A percentile compares a stretch with the other conserved stretches of the same genome.
Conservation (phyloP, 2,113 vertebrate species). For the Ophthalmolycus amberensis region DNA sequence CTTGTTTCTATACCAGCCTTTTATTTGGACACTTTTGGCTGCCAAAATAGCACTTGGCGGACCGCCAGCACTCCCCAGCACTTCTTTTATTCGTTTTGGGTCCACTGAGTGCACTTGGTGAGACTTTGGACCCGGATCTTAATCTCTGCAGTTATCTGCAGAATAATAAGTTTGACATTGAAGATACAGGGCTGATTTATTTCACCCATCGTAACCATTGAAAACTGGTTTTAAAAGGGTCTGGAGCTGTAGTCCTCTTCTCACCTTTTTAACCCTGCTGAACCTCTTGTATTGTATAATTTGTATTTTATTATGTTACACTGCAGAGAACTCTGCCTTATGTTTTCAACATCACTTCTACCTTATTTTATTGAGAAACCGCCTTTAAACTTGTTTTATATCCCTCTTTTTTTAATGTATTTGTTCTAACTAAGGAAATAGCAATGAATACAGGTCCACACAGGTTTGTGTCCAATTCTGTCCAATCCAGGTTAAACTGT, state of each 20-base stretch:
- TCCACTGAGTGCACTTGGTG: background rate
- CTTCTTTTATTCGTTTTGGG: constrained; percentile 39
- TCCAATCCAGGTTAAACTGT: background rate
- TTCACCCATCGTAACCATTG: background rate
- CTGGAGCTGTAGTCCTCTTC: background rate
- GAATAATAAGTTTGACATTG: constrained; percentile 6
- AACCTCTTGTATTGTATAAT: background rate
- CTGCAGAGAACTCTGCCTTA: background rate
- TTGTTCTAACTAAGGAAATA: background rate
- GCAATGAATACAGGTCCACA: background rate
- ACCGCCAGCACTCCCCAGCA: constrained; percentile 4
- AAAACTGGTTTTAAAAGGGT: background rate
- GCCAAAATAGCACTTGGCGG: constrained; percentile 37
- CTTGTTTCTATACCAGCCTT: constrained; percentile 16
- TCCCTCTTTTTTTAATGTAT: background rate
- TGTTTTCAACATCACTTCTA: background rate
- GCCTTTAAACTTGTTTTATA: background rate
- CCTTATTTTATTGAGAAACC: background rate
- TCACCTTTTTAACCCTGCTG: background rate
- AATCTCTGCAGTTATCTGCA: constrained; percentile 29
- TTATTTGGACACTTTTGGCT: constrained; percentile 44
- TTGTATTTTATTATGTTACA: background rate
- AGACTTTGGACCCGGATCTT: constrained; percentile 23
- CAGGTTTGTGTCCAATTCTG: background rate
- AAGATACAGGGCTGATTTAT: constrained; percentile 8